Evolutionary conservation across 1,140 invertebrate genomes (phyloP).

Genomic region (Euura lappo): DNA sequence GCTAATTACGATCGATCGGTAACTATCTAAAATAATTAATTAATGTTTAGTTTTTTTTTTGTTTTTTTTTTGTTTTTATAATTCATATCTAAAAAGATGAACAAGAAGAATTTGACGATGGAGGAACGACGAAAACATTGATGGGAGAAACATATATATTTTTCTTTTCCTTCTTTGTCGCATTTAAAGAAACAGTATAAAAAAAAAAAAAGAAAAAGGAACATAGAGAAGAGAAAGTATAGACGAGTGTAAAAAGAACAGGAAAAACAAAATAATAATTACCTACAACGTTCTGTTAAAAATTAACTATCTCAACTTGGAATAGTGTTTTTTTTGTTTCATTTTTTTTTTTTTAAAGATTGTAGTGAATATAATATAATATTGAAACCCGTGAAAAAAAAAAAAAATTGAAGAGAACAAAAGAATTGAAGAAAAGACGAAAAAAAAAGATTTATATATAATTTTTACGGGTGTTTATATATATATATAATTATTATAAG

Average conservation of each 20-base stretch:
- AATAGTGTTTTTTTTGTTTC: neutral
- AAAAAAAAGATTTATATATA: neutral
- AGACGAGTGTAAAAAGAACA: neutral
- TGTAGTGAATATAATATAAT: no score
- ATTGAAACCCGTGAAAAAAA: no score
- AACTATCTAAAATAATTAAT: no score
- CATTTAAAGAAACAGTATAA: neutral
- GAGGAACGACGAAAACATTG: no score
- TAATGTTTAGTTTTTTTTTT: no score
- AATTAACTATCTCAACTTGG: neutral
- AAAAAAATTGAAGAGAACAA: no score
- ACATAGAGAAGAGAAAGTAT: neutral
- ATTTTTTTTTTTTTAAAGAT: neutral
- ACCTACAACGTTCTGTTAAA: neutral
- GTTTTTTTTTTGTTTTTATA: no score
- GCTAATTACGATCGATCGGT: no score
- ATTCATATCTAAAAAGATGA: no score
- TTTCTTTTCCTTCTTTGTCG: neutral
- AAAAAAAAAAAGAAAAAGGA: neutral
- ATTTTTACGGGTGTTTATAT: neutral
- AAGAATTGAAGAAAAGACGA: no score
- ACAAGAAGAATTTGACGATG: no score
- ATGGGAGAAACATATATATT: no score
- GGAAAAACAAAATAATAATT: neutral
- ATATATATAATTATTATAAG: neutral